Percentiles rank a stretch among this genome's conserved stretches.
Conservation (phyloP, 1,140 invertebrate species). For the Leptinotarsa defecta region DNA sequence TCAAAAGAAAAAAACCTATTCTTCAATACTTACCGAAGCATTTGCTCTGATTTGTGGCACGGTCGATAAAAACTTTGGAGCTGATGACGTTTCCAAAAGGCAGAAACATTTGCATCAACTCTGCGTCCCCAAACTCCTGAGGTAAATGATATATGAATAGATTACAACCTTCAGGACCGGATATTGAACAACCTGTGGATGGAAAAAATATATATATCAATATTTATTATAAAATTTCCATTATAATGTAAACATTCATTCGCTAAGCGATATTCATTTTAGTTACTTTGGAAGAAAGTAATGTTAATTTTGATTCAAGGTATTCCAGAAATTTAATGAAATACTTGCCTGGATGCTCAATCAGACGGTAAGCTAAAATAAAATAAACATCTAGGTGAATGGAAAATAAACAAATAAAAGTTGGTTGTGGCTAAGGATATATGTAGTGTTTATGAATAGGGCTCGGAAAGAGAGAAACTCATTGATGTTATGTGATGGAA, state of each 20-base stretch:
- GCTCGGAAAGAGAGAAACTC: no score
- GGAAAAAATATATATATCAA: neutral
- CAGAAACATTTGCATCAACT: slow-evolving; percentile 99
- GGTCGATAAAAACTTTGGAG: slow-evolving; percentile 99
- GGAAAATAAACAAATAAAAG: no score
- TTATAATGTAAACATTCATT: neutral
- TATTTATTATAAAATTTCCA: neutral
- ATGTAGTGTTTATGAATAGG: no score
- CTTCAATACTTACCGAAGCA: slow-evolving; percentile 87
- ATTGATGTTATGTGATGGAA: no score
- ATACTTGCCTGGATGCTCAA: slow-evolving; percentile 41
- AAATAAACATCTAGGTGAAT: slow-evolving; percentile 20
- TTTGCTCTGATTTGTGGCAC: slow-evolving; percentile 99
- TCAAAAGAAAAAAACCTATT: no score
- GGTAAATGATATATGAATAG: slow-evolving; percentile 99
- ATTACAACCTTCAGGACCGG: slow-evolving; percentile 99
- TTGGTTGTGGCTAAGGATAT: no score
- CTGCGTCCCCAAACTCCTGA: slow-evolving; percentile 97
- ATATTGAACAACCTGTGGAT: slow-evolving; percentile 85
- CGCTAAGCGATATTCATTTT: no score
- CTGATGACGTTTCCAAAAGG: slow-evolving; percentile 99
- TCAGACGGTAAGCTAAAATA: slow-evolving; percentile 40
- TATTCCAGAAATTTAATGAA: neutral
- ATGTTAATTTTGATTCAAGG: slow-evolving; percentile 26
- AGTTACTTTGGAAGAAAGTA: slow-evolving; percentile 35